Conservation (phyloP, 2,113 vertebrate genomes). For the Anolis carolinensis region DNA sequence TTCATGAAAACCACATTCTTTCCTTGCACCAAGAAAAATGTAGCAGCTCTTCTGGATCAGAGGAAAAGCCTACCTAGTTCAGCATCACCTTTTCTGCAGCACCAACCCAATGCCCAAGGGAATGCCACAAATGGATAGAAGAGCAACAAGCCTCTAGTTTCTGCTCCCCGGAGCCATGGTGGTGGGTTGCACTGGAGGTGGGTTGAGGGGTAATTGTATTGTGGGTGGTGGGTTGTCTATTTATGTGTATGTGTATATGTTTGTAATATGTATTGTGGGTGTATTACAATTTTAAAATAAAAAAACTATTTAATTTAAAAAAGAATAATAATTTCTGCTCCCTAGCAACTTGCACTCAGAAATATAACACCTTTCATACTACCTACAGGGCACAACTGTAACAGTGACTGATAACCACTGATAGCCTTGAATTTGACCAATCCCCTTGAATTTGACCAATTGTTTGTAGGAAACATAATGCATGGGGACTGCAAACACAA, state of each 20-base stretch:
- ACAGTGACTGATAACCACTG: not conserved
- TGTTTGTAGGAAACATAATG: not conserved
- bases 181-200: no score
- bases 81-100: not conserved
- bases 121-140: not conserved
- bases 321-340: not conserved
- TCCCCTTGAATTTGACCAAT: not conserved
- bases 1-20: not conserved
- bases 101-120: not conserved
- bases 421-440: not conserved
- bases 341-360: not conserved
- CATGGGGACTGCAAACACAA: not conserved
- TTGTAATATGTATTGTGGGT: no score
- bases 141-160: not conserved
- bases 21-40: not conserved
- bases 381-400: not conserved
- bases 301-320: no score
- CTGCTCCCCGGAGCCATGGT: no score
- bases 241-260: no score
- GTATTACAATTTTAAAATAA: no score
- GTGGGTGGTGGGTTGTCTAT: no score
- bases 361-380: not conserved
- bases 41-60: not conserved
- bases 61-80: no score
- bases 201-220: no score